Conservation (phyloP, 1,140 invertebrate genomes). For the Hylaeus volcanicus region DNA sequence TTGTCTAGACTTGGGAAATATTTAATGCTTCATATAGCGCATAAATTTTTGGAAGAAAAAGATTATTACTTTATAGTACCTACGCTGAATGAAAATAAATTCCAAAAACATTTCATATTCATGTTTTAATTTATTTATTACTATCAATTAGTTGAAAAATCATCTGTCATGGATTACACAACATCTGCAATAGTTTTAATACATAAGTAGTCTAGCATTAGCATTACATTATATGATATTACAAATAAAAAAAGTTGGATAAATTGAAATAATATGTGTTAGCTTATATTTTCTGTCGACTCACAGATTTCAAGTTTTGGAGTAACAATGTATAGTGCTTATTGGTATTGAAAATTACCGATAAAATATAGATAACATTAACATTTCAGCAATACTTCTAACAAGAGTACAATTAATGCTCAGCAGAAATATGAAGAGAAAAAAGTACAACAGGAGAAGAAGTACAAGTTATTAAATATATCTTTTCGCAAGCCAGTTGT, state of each 20-base stretch:
- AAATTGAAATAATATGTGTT: no score
- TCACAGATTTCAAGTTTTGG: no score
- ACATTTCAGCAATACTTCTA: constrained; percentile 60
- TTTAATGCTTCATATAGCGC: neutral
- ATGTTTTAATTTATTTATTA: neutral
- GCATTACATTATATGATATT: no score
- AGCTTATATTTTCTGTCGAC: no score
- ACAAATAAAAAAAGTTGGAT: no score
- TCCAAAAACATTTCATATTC: neutral
- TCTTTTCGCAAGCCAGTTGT: constrained; percentile 88
- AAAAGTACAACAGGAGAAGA: constrained; percentile 91
- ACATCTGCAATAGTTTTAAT: no score
- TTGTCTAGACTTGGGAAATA: neutral
- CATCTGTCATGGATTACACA: no score
- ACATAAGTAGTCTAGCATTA: no score
- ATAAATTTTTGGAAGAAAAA: neutral
- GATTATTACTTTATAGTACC: no score
- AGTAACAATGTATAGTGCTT: no score
- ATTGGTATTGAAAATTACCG: no score
- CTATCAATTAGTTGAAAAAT: no score
- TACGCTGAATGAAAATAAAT: neutral
- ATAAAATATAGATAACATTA: neutral
- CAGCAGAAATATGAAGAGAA: constrained; percentile 85
- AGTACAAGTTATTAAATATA: constrained; percentile 88
- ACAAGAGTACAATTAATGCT: constrained; percentile 18